A percentile compares a stretch with the other conserved stretches of the same genome.
Evolutionary conservation across 30 jellyfish, hydroid and myxozoan species (phyloP).

Genomic region (Cassiopea xamachana): DNA sequence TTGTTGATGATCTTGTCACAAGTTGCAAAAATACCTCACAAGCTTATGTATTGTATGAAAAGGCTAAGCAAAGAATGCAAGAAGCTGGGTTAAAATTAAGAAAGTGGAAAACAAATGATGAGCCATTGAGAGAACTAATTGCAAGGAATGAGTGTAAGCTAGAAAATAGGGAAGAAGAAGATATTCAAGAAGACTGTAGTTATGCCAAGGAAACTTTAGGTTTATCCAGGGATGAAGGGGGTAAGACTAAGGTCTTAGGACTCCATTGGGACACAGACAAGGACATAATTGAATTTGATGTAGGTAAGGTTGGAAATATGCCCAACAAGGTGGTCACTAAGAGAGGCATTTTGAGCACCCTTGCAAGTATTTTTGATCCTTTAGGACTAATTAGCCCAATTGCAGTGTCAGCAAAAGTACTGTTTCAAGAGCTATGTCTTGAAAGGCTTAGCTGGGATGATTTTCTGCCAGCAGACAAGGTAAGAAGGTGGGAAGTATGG

Average conservation of each 20-base stretch:
- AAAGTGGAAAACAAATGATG: slow-evolving; percentile 43
- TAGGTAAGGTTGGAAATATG: slow-evolving; percentile 8
- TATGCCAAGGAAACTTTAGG: not conserved
- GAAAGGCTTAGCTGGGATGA: slow-evolving; percentile 23
- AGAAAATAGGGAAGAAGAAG: too few relatives aligned
- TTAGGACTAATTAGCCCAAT: slow-evolving; percentile 42
- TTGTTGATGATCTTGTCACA: too few relatives aligned
- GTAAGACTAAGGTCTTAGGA: slow-evolving; percentile 51
- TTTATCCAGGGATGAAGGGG: not conserved
- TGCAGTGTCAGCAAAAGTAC: slow-evolving; percentile 28
- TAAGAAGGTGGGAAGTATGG: slow-evolving; percentile 51
- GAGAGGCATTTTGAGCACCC: slow-evolving; percentile 57
- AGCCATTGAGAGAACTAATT: not conserved
- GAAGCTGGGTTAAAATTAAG: not conserved
- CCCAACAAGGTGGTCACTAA: slow-evolving; percentile 23
- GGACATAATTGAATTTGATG: slow-evolving; percentile 35
- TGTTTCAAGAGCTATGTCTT: slow-evolving; percentile 16
- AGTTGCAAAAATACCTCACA: too few relatives aligned
- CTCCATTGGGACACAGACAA: slow-evolving; percentile 46
- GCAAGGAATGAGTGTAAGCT: too few relatives aligned
- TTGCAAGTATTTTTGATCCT: slow-evolving; percentile 44
- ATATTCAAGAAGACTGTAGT: too few relatives aligned
- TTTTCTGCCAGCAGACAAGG: slow-evolving; percentile 32
- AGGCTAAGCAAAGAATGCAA: too few relatives aligned
- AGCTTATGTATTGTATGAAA: too few relatives aligned